phyloP scores from a whole-genome alignment of 1,140 invertebrate species.

The Doryteuthis pealeii region DNA sequence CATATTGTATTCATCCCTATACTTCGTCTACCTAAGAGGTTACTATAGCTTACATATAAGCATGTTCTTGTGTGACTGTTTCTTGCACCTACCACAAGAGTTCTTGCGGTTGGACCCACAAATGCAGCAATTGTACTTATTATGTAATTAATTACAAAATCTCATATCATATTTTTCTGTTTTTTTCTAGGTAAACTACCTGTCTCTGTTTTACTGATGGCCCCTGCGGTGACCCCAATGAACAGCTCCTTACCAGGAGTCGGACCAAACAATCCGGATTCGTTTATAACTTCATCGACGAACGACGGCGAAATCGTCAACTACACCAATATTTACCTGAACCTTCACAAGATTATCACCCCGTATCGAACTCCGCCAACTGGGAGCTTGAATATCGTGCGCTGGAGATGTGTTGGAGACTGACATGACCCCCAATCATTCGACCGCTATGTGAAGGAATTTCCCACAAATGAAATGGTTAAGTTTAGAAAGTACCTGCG shows the following conservation, averaged over 20 bases:
- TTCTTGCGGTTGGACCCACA: too few relatives aligned
- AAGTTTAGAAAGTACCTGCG: constrained; percentile 70
- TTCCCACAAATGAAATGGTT: constrained; percentile 67
- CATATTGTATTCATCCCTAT: too few relatives aligned
- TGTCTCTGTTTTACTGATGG: constrained; percentile 80
- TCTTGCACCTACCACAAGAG: too few relatives aligned
- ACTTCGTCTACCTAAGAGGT: too few relatives aligned
- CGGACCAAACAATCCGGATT: constrained; percentile 78
- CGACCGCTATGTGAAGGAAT: constrained; percentile 75
- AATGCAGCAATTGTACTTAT: too few relatives aligned
- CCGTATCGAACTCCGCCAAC: constrained; percentile 66
- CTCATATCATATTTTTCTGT: too few relatives aligned
- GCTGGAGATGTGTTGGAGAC: constrained; percentile 72
- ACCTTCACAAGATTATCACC: constrained; percentile 76
- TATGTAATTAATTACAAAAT: too few relatives aligned
- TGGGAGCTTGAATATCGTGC: constrained; percentile 76
- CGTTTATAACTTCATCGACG: constrained; percentile 86
- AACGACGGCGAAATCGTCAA: constrained; percentile 80
- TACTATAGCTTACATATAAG: too few relatives aligned
- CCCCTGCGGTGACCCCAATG: constrained; percentile 82
- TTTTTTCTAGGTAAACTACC: constrained; percentile 59
- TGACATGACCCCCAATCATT: constrained; percentile 71
- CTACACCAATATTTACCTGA: constrained; percentile 85
- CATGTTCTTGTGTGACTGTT: too few relatives aligned
- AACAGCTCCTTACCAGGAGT: constrained; percentile 65